phyloP scores from a whole-genome alignment of 2,797 vertebrate genomes.

The Megalops cyprinoides region DNA sequence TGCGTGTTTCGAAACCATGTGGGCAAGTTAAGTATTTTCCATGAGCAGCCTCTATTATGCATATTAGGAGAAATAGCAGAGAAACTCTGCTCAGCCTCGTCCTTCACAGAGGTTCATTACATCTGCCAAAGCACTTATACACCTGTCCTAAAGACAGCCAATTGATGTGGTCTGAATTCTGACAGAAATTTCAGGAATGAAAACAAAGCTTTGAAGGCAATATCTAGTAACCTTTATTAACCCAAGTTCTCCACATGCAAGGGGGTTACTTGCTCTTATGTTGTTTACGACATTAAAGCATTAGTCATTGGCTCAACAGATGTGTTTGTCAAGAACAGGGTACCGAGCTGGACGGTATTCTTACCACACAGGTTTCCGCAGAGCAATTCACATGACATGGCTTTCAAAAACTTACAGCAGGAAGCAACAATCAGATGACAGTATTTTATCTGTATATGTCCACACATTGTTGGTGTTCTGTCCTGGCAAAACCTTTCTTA shows the following conservation, averaged over 20 bases:
- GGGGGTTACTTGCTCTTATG: neutral
- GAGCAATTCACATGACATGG: neutral
- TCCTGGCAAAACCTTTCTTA: neutral
- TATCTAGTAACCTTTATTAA: conserved; percentile 2
- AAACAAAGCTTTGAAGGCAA: conserved; percentile 17
- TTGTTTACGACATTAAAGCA: neutral
- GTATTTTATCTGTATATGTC: neutral
- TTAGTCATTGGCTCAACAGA: conserved; percentile 2
- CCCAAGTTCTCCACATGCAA: neutral
- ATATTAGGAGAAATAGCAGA: neutral
- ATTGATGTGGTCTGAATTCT: conserved; percentile 5
- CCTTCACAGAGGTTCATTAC: neutral
- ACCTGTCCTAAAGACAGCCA: neutral
- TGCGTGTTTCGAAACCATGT: neutral
- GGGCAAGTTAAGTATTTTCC: neutral
- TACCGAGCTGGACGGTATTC: neutral
- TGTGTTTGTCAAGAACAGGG: neutral
- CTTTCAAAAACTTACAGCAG: neutral
- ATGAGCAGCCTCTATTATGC: neutral
- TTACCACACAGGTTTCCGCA: neutral
- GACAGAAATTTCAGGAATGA: conserved; percentile 1
- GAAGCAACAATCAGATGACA: neutral
- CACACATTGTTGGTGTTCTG: neutral
- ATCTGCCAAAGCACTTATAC: conserved; percentile 5
- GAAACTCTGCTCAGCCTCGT: neutral